Conservation (phyloP, 2,113 vertebrate species). For the Sisor rabdophorus region DNA sequence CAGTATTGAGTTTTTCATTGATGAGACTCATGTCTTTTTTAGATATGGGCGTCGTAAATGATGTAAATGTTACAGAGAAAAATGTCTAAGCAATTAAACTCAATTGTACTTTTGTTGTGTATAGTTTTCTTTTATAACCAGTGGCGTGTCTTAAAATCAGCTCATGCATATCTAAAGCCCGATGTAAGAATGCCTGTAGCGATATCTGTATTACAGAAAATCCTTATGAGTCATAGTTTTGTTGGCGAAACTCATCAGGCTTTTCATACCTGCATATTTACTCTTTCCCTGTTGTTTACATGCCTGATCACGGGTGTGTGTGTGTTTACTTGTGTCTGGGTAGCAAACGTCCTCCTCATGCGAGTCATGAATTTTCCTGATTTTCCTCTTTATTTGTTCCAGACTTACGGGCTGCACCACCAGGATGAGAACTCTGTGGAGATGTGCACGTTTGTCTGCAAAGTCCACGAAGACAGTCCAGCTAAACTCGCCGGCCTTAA, state of each 20-base stretch:
- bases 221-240: not conserved
- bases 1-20: too few species aligned
- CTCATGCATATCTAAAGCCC: not conserved
- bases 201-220: not conserved
- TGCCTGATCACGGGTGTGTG: not conserved
- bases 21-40: too few species aligned
- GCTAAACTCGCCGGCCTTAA: conserved; percentile 84
- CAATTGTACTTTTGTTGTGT: too few species aligned
- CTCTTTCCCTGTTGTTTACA: conserved; percentile 6
- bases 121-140: not conserved
- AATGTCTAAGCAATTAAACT: not conserved
- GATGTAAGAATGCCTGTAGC: not conserved
- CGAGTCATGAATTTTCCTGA: not conserved
- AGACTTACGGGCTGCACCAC: conserved; percentile 94
- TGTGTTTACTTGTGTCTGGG: not conserved
- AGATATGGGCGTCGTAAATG: too few species aligned
- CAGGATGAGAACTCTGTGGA: conserved; percentile 87
- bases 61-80: too few species aligned
- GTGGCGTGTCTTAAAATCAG: not conserved
- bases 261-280: not conserved
- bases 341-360: not conserved
- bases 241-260: conserved; percentile 2
- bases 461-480: conserved; percentile 84
- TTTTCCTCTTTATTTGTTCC: conserved; percentile 48
- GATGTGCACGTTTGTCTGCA: conserved; percentile 95